phyloP scores from a whole-genome alignment of 2,888 invertebrate genomes.

The Onchidella celtica region DNA sequence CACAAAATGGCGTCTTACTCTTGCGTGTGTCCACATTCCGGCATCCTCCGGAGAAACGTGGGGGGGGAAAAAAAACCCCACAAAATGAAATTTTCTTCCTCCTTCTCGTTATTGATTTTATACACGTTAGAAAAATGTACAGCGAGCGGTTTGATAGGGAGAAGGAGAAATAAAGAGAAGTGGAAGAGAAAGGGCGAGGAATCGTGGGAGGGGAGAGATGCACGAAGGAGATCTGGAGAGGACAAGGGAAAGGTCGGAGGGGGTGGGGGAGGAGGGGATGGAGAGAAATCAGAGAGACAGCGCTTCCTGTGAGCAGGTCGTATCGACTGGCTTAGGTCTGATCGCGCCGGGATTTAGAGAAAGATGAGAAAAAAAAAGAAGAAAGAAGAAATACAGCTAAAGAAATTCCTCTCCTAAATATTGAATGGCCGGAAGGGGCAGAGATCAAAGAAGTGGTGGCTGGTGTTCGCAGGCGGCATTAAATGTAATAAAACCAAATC shows the following conservation, averaged over 20 bases:
- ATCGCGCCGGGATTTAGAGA: background rate
- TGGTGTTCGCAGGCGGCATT: slow-evolving; percentile 16
- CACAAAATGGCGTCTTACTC: too few relatives aligned
- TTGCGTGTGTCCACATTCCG: too few relatives aligned
- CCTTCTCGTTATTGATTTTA: too few relatives aligned
- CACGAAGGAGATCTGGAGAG: background rate
- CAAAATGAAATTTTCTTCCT: too few relatives aligned
- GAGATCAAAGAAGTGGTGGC: slow-evolving; percentile 32
- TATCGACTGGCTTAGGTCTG: too few relatives aligned
- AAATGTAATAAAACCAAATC: slow-evolving; percentile 27
- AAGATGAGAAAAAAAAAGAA: background rate
- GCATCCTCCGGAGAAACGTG: too few relatives aligned
- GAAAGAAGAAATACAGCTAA: background rate
- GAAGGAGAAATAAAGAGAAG: background rate
- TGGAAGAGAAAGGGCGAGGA: background rate
- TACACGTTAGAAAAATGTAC: too few relatives aligned
- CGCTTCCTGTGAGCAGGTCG: background rate
- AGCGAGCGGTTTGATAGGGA: too few relatives aligned
- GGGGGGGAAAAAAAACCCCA: too few relatives aligned
- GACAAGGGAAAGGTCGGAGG: background rate
- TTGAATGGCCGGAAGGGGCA: slow-evolving; percentile 12
- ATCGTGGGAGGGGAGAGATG: background rate
- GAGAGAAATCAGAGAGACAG: background rate
- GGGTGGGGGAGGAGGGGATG: background rate
- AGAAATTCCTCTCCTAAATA: background rate